Evolutionary conservation across 1,140 invertebrate genomes (phyloP).

Genomic region (Trichomalopsis sarcophagae): DNA sequence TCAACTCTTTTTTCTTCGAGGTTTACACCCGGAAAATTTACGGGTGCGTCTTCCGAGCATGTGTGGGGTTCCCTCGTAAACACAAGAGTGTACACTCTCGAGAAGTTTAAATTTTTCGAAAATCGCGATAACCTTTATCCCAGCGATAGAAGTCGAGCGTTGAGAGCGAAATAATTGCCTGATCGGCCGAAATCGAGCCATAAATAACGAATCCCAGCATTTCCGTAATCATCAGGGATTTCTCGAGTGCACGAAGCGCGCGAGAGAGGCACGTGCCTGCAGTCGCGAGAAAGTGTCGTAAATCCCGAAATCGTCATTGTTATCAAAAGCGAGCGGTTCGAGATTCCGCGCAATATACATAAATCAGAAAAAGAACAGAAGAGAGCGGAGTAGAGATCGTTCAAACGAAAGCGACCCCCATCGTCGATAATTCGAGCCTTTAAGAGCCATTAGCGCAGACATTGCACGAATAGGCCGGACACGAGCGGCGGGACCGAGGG

Average conservation of each 20-base stretch:
- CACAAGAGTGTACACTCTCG: no score
- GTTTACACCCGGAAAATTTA: constrained; percentile 23
- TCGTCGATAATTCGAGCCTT: constrained; percentile 1
- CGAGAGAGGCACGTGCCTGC: background rate
- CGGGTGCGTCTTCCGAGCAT: background rate
- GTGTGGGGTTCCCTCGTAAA: background rate
- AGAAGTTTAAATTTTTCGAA: background rate
- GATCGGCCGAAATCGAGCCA: no score
- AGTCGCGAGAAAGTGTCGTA: constrained; percentile 23
- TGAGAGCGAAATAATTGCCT: no score
- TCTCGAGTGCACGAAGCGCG: background rate
- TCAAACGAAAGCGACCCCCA: background rate
- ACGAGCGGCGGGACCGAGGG: no score
- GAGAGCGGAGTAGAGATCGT: background rate
- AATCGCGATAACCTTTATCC: background rate
- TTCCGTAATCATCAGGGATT: background rate
- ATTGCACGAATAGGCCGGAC: background rate
- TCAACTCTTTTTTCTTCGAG: background rate
- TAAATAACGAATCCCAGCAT: no score
- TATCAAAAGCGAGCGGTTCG: background rate
- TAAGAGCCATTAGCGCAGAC: background rate
- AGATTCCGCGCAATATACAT: constrained; percentile 13
- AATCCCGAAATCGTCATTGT: constrained; percentile 28
- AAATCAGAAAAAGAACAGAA: constrained; percentile 23
- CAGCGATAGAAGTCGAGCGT: background rate